Evolutionary conservation across 2,797 vertebrate genomes (phyloP).

Genomic region (Ambastaia sidthimunki): DNA sequence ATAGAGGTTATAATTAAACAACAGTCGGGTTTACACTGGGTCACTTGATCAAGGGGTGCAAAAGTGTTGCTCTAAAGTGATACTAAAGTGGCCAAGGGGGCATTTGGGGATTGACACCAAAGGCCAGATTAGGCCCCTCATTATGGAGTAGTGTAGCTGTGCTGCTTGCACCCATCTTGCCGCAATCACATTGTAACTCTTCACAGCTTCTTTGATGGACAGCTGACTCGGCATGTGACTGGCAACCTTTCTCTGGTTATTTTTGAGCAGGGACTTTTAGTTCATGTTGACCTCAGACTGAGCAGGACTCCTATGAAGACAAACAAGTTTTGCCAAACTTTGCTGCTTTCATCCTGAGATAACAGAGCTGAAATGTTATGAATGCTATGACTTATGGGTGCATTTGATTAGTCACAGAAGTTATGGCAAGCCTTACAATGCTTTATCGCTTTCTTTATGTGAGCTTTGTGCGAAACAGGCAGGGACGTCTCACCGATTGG

Average conservation of each 20-base stretch:
- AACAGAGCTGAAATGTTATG: background rate
- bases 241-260: conserved; percentile 31
- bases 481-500: conserved; percentile 57
- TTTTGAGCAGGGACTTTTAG: conserved; percentile 41
- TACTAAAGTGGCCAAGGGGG: conserved; percentile 7
- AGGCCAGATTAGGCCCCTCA: background rate
- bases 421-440: conserved; percentile 66
- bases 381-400: conserved; percentile 8
- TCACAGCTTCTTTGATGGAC: conserved; percentile 34
- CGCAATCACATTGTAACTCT: conserved; percentile 21
- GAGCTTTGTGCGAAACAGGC: conserved; percentile 67
- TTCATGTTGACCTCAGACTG: conserved; percentile 5
- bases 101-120: conserved; percentile 21
- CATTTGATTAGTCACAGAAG: conserved; percentile 41
- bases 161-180: conserved; percentile 1
- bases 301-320: conserved; percentile 12
- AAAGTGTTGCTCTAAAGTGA: conserved; percentile 12
- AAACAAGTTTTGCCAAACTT: background rate
- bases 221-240: conserved; percentile 48
- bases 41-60: conserved; percentile 38
- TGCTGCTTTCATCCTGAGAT: background rate
- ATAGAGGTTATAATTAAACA: conserved; percentile 58
- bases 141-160: conserved; percentile 29
- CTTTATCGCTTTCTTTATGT: conserved; percentile 66
- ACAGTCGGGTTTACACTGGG: conserved; percentile 16